Percentiles rank a stretch among this genome's conserved stretches.
phyloP scores from a whole-genome alignment of 1,140 invertebrate species.

The Tetranychus cinnabarinus region DNA sequence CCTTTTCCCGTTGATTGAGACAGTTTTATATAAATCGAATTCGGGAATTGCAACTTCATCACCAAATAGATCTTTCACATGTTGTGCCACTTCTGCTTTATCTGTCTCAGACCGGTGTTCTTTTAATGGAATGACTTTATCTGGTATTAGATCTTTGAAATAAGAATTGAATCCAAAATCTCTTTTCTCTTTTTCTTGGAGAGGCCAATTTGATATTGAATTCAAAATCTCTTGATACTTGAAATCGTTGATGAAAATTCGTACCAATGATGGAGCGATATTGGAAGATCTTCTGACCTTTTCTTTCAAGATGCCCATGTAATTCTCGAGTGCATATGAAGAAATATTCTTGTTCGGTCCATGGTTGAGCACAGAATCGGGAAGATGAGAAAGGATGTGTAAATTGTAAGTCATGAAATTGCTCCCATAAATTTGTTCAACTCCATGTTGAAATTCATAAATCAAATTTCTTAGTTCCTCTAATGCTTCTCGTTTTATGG shows the following conservation, averaged over 20 bases:
- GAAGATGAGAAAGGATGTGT: not conserved
- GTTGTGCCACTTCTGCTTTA: no score
- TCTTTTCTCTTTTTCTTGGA: no score
- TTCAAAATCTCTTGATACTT: no score
- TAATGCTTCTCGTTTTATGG: not conserved
- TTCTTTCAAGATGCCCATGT: not conserved
- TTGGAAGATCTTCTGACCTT: not conserved
- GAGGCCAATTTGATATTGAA: no score
- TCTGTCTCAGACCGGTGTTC: no score
- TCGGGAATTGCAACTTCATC: no score
- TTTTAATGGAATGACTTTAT: no score
- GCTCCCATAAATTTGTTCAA: not conserved
- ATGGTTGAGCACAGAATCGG: not conserved
- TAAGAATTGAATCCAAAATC: no score
- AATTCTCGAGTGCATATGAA: not conserved
- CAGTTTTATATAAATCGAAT: no score
- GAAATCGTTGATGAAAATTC: not conserved
- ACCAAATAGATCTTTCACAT: no score
- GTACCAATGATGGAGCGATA: not conserved
- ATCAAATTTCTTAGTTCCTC: not conserved
- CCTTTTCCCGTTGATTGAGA: no score
- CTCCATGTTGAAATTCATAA: not conserved
- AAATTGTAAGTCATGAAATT: not conserved
- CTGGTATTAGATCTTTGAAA: no score
- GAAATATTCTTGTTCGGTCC: not conserved